phyloP scores from a whole-genome alignment of 2,113 vertebrate species.

The Galemys pyrenaicus region DNA sequence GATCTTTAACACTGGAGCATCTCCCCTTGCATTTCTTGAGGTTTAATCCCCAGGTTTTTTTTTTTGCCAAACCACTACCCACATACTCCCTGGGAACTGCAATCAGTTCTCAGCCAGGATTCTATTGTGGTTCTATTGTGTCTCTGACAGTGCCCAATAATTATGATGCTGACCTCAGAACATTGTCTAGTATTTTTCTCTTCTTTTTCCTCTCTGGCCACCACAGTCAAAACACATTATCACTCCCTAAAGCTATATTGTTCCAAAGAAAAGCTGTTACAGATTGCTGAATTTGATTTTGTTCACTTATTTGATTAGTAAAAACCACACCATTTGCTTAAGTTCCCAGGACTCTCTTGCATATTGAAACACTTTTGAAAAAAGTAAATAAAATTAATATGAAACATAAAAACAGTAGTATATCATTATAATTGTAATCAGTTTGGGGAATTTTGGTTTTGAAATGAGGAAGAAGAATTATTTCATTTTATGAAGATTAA shows the following conservation, averaged over 20 bases:
- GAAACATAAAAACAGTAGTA: neutral
- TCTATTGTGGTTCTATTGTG: neutral
- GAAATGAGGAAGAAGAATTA: neutral
- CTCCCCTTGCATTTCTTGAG: constrained; percentile 15
- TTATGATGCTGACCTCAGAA: neutral
- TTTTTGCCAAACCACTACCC: neutral
- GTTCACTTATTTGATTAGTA: constrained; percentile 29
- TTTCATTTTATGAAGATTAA: neutral
- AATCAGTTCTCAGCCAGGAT: neutral
- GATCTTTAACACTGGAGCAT: neutral
- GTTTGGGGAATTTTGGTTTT: constrained; percentile 15
- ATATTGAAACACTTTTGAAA: constrained; percentile 14
- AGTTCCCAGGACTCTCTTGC: neutral
- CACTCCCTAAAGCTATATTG: neutral
- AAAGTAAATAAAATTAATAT: constrained; percentile 41
- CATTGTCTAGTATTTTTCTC: neutral
- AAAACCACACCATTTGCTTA: constrained; percentile 21
- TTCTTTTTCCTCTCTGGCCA: neutral
- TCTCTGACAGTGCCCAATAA: neutral
- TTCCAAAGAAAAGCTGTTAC: neutral
- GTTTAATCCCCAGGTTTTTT: neutral
- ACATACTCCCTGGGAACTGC: neutral
- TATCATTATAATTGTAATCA: constrained; percentile 19
- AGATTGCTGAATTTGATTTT: constrained; percentile 12
- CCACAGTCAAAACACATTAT: neutral